Evolutionary conservation across 2,797 vertebrate species (phyloP), one percentile per base, ranked within the genome.

Genomic region (Gallinago stenura): DNA sequence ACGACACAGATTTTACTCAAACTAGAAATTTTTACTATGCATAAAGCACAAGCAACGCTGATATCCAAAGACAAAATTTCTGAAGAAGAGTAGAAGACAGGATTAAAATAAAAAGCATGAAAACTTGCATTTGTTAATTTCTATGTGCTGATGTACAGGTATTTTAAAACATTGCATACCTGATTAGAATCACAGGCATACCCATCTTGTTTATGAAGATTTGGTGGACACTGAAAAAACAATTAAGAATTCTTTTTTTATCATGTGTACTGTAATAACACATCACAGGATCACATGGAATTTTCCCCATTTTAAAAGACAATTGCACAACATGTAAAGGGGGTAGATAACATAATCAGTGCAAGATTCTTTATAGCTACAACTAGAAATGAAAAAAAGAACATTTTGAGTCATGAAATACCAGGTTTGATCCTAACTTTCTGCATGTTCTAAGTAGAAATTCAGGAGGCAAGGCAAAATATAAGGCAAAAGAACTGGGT

Each of bases 181-280:
- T 99, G 98, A 97, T 99, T 99, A 75, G 99, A 98, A 97, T 99
- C 99, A 92, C 99, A 99, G 91, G 97, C 73, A 97, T 99, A 99
- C 71, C 99, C 99, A 82, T 99, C 99, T 97, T 99, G 99, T 97
- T 99, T 99, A 97, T 99, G 99, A 95, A 99, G 99, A 97, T 99
- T 99, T 37, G 98, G 98, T 71, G 99, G 99, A 88, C 99, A 99
- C 99, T 99, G 98, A 94, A 95, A 98, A 83, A 97, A 84, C 97
- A 84, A 51, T 11, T 1, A 62, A 66, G 14, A 8, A 6, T 5
- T 3, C 41, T 48, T 24, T 46, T 91, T 81, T 87, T 53, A 51
- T 69, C 3, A 12, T 9, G 4, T 31, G 2, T 54, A 68, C 25
- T 58, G 15, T 35, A 79, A 56, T 45, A 72, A 60, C 13, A 70